Conservation (phyloP, 2,888 invertebrate genomes). For the Steinernema scapterisci region DNA sequence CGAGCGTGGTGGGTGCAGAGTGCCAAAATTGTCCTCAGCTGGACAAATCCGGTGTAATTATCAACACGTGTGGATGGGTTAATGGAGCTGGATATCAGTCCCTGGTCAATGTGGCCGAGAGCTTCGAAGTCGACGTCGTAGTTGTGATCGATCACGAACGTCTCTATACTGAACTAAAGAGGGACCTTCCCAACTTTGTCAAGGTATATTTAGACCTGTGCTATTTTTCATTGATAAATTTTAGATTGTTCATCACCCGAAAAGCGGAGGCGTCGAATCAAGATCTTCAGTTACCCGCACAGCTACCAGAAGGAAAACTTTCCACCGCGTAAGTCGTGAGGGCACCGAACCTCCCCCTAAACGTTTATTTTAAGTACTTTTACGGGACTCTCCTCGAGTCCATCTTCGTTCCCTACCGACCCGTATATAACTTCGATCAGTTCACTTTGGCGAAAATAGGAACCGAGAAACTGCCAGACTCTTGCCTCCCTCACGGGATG, state of each 20-base stretch:
- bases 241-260: constrained; percentile 24
- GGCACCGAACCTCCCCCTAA: no score
- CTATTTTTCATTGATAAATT: background rate
- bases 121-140: constrained; percentile 93
- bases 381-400: constrained; percentile 76
- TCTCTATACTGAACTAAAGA: constrained; percentile 86
- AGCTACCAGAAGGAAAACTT: constrained; percentile 43
- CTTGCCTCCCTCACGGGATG: constrained; percentile 95
- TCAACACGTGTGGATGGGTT: constrained; percentile 98
- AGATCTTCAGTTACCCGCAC: constrained; percentile 46
- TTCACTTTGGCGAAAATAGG: constrained; percentile 69
- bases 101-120: constrained; percentile 83
- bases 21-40: constrained; percentile 71
- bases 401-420: constrained; percentile 15
- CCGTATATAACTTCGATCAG: background rate
- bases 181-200: constrained; percentile 90
- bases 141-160: constrained; percentile 94
- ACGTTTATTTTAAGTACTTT: constrained; percentile 80
- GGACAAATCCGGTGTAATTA: constrained; percentile 79
- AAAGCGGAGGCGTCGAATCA: constrained; percentile 70
- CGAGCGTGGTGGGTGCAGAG: constrained; percentile 85
- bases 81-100: constrained; percentile 82
- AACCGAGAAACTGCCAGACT: constrained; percentile 83
- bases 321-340: constrained; percentile 69
- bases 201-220: constrained; percentile 70